Percentiles rank a stretch among this genome's conserved stretches.
Conservation (phyloP, 2,113 vertebrate genomes). For the Labeo catla region DNA sequence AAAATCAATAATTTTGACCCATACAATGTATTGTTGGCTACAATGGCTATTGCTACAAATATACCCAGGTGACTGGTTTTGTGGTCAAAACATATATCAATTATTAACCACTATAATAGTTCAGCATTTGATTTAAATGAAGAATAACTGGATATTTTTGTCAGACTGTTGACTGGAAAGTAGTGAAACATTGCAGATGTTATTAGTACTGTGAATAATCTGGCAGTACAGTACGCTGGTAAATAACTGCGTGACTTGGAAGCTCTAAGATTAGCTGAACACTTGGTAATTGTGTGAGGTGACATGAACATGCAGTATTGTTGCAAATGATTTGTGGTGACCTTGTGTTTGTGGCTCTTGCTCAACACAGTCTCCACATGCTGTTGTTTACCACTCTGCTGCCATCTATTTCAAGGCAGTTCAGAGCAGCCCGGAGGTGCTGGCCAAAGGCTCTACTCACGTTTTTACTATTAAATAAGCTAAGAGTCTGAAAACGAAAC, state of each 20-base stretch:
- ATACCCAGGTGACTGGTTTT: too few species aligned
- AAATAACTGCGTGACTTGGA: neutral
- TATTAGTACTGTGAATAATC: neutral
- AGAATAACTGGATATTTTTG: neutral
- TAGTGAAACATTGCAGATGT: neutral
- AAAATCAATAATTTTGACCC: too few species aligned
- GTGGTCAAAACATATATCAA: too few species aligned
- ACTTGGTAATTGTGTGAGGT: neutral
- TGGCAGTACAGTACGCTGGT: neutral
- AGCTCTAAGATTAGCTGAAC: neutral
- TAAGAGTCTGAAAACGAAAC: neutral
- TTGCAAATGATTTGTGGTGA: slow-evolving; percentile 11
- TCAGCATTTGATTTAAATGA: neutral
- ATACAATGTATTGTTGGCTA: too few species aligned
- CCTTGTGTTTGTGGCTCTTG: slow-evolving; percentile 6
- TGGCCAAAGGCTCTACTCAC: slow-evolving; percentile 1
- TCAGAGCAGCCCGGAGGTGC: neutral
- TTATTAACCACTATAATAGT: neutral
- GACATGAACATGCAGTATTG: slow-evolving; percentile 16
- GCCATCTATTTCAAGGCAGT: slow-evolving; percentile 52
- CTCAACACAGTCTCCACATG: slow-evolving; percentile 36
- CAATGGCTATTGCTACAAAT: too few species aligned
- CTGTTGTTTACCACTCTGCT: slow-evolving; percentile 47
- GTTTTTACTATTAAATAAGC: slow-evolving; percentile 19
- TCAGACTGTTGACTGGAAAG: neutral